Evolutionary conservation across 1,140 invertebrate species (phyloP), one percentile per base, ranked within the genome.

Genomic region (Mylabris phalerata): DNA sequence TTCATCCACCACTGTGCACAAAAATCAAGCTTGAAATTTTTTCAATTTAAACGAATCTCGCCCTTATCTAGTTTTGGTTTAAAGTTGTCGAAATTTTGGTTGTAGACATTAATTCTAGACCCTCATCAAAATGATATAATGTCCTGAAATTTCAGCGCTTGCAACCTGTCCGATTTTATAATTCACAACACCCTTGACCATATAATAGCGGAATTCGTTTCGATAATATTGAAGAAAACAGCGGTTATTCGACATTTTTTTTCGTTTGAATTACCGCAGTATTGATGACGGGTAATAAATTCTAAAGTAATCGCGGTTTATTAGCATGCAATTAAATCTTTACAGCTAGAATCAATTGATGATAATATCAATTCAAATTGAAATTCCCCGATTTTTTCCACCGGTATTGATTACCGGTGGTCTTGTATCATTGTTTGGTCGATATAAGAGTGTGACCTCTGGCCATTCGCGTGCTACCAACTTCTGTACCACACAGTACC

Each of bases 71-170:
- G 9, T 25, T 2, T 25, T n/a, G 26, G 9, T 27, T 54, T 45
- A 54, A 32, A 24, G 42, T 3, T 25, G 42, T 26, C 38, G n/a
- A 32, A 32, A 32, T 32, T 62, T 56, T 54, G 61, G 63, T 59
- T 57, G 57, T 60, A 56, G 60, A 66, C 67, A 65, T 67, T 66
- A 65, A 67, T 66, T 68, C 65, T 55, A 54, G 58, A 69, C 68
- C 68, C 68, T 69, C 68, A 63, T 67, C 68, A 69, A 60, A 54
- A 51, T 63, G 62, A 62, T 62, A 61, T 67, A 67, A 66, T 66
- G 66, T 62, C 55, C 59, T 48, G 65, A 61, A 67, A 63, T 67
- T 64, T 63, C 48, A 48, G 60, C 68, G 68, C 68, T 67, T 69
- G 66, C 68, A 69, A 69, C 68, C 68, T 69, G 68, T 69, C 66